A percentile compares a stretch with the other conserved stretches of the same genome.
Conservation (phyloP, 2,888 invertebrate genomes). For the Pammene aurita region DNA sequence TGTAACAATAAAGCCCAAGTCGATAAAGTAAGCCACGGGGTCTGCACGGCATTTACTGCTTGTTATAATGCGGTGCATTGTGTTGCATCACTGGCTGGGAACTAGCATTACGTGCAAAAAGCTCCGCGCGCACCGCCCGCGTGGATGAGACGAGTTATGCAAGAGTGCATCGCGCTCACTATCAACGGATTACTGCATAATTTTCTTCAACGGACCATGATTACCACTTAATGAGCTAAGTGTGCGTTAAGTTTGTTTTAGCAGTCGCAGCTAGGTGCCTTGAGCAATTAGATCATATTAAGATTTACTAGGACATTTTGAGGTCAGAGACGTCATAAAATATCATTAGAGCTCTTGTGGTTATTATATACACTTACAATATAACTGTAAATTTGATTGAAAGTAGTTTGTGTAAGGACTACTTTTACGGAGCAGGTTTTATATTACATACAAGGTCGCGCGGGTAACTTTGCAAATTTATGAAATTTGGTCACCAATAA, state of each 20-base stretch:
- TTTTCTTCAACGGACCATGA: slow-evolving; percentile 11
- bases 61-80: slow-evolving; percentile 29
- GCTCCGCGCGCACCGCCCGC: slow-evolving; percentile 24
- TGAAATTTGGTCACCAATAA: slow-evolving; percentile 6
- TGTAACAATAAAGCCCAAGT: not conserved
- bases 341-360: slow-evolving; percentile 1
- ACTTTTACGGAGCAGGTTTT: slow-evolving; percentile 29
- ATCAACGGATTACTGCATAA: slow-evolving; percentile 21
- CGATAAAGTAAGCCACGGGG: slow-evolving; percentile 26
- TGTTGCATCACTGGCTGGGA: slow-evolving; percentile 37
- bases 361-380: not conserved
- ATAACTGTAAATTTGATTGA: not conserved
- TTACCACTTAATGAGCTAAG: slow-evolving; percentile 8
- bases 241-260: slow-evolving; percentile 1
- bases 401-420: slow-evolving; percentile 26
- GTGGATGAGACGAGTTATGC: slow-evolving; percentile 11
- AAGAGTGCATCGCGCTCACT: slow-evolving; percentile 18
- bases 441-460: slow-evolving; percentile 28
- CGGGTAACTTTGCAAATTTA: slow-evolving; percentile 15
- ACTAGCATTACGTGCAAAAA: slow-evolving; percentile 35
- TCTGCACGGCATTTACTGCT: slow-evolving; percentile 18
- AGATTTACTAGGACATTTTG: slow-evolving; percentile 1
- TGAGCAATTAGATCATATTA: not conserved
- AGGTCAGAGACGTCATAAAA: slow-evolving; percentile 1
- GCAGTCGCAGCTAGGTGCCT: not conserved